Evolutionary conservation across 2,113 vertebrate species (phyloP).

Genomic region (Hemiscyllium ocellatum): DNA sequence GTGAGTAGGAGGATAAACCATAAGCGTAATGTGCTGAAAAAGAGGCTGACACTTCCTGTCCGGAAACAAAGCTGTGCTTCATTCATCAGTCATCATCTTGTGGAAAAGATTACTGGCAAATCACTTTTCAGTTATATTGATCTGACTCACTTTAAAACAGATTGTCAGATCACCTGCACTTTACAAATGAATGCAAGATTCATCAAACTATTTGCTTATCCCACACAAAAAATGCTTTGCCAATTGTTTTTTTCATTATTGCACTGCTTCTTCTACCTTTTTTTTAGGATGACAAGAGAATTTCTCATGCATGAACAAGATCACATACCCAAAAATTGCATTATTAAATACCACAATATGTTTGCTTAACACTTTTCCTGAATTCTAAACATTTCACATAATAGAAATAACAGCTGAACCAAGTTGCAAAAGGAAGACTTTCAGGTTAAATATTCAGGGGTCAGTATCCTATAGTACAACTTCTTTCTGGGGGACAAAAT

Average conservation of each 20-base stretch:
- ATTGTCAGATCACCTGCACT: not conserved
- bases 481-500: not conserved
- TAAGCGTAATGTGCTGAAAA: not conserved
- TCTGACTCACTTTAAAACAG: not conserved
- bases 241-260: not conserved
- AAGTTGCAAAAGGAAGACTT: not conserved
- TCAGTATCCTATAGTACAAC: not conserved
- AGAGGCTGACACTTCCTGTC: not conserved
- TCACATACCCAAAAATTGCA: not conserved
- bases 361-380: not conserved
- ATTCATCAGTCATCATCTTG: not conserved
- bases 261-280: not conserved
- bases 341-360: not conserved
- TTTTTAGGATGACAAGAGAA: not conserved
- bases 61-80: not conserved
- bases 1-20: not conserved
- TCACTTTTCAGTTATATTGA: not conserved
- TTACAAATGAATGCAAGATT: not conserved
- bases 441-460: not conserved
- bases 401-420: not conserved
- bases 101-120: not conserved
- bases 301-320: not conserved
- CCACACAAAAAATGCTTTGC: not conserved
- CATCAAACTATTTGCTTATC: not conserved
- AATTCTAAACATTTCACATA: not conserved